These are phyloP conservation scores for Scyliorhinus canicula DNA, from an alignment of 2,797 vertebrate species.

Conservation along the genomic window DNA sequence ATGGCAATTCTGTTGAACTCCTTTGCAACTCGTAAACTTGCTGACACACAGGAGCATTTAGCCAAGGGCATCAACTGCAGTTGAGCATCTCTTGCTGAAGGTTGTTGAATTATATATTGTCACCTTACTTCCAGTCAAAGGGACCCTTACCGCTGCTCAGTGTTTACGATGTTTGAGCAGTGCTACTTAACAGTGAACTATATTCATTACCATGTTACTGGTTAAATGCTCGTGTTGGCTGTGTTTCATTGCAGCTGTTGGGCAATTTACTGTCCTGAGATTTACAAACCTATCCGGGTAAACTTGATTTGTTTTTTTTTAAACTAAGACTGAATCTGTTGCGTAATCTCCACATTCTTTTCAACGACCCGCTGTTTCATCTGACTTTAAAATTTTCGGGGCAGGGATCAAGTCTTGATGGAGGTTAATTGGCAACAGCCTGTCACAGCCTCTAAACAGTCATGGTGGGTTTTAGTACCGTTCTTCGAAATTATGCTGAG, in stretches of 20 bases:
- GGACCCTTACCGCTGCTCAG: neutral
- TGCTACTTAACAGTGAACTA: neutral
- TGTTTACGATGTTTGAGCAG: neutral
- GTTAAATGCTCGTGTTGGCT: neutral
- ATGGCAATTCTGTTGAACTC: neutral
- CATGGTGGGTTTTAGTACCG: neutral
- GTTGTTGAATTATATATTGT: neutral
- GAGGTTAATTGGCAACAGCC: conserved; percentile 14
- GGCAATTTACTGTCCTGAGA: neutral
- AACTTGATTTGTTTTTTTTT: neutral
- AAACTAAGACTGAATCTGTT: no score
- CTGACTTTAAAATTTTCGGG: neutral
- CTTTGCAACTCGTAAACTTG: neutral
- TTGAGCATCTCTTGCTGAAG: neutral
- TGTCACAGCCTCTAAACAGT: neutral
- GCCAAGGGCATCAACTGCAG: neutral
- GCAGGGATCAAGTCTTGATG: neutral
- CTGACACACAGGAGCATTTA: neutral
- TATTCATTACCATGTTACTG: neutral
- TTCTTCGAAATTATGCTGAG: neutral
- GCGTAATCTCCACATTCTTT: neutral
- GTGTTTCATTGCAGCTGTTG: neutral
- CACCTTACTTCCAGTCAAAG: neutral
- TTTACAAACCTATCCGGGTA: neutral
- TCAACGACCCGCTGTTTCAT: neutral